A percentile compares a stretch with the other conserved stretches of the same genome.
Conservation (phyloP, 1,140 invertebrate genomes). For the Drosophila trapezifrons region DNA sequence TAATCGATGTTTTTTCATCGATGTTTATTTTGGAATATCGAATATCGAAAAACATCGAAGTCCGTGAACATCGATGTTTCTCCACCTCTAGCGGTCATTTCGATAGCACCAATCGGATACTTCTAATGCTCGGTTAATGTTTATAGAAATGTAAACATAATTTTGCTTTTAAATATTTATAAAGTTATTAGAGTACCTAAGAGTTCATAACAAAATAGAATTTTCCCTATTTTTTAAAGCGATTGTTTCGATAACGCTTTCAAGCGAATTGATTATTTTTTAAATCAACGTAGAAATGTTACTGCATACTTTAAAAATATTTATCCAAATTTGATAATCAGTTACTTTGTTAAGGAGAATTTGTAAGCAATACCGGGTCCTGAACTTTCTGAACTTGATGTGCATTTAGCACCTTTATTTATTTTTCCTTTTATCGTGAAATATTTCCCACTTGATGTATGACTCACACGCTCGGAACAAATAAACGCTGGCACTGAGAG, state of each 20-base stretch:
- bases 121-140: too few species aligned
- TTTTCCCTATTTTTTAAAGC: too few species aligned
- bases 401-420: conserved; percentile 53
- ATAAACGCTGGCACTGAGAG: conserved; percentile 18
- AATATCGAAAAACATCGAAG: too few species aligned
- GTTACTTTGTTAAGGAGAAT: background rate
- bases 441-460: conserved; percentile 46
- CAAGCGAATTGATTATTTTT: background rate
- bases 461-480: conserved; percentile 27
- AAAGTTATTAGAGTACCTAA: too few species aligned
- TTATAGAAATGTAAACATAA: too few species aligned
- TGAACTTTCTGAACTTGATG: conserved; percentile 15
- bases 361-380: background rate
- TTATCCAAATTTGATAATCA: background rate
- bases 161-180: background rate
- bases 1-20: too few species aligned
- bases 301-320: background rate
- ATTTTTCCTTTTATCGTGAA: conserved; percentile 34
- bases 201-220: too few species aligned
- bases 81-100: too few species aligned
- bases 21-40: too few species aligned
- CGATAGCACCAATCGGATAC: background rate
- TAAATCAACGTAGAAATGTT: background rate
- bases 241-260: background rate
- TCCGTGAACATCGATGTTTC: too few species aligned